phyloP scores from a whole-genome alignment of 2,888 invertebrate genomes.

The Plusia festucae region DNA sequence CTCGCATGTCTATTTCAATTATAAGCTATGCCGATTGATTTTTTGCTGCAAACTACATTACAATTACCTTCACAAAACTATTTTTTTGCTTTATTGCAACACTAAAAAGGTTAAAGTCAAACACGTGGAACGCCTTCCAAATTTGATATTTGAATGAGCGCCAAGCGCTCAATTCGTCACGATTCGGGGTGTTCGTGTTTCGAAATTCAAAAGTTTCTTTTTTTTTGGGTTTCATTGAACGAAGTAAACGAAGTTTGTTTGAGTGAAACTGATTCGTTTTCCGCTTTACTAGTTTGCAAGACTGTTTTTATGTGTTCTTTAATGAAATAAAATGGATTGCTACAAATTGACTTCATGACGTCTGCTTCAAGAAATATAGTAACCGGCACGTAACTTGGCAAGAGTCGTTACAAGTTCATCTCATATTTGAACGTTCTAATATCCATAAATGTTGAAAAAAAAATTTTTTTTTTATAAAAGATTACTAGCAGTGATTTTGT shows the following conservation, averaged over 20 bases:
- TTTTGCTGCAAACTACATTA: constrained; percentile 77
- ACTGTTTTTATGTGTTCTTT: not conserved
- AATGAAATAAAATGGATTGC: no score
- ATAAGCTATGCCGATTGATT: constrained; percentile 66
- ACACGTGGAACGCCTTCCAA: constrained; percentile 83
- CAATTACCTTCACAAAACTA: constrained; percentile 75
- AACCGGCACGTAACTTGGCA: no score
- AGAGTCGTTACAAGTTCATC: no score
- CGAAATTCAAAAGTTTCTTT: constrained; percentile 70
- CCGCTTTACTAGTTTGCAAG: constrained; percentile 18
- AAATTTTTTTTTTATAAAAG: no score
- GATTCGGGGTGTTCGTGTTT: constrained; percentile 74
- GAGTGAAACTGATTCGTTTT: constrained; percentile 34
- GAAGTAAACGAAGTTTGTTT: constrained; percentile 38
- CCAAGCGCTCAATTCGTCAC: constrained; percentile 75
- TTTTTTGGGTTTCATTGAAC: constrained; percentile 57
- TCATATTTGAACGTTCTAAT: no score
- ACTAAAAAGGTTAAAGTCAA: constrained; percentile 77
- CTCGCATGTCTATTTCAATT: constrained; percentile 75
- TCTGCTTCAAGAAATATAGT: no score
- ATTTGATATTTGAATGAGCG: constrained; percentile 74
- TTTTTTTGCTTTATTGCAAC: constrained; percentile 82
- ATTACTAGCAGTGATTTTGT: no score
- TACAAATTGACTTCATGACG: no score
- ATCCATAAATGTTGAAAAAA: no score